Evolutionary conservation across 92 coral and sea anemone species (phyloP).

Genomic region (Plumapathes pennacea): DNA sequence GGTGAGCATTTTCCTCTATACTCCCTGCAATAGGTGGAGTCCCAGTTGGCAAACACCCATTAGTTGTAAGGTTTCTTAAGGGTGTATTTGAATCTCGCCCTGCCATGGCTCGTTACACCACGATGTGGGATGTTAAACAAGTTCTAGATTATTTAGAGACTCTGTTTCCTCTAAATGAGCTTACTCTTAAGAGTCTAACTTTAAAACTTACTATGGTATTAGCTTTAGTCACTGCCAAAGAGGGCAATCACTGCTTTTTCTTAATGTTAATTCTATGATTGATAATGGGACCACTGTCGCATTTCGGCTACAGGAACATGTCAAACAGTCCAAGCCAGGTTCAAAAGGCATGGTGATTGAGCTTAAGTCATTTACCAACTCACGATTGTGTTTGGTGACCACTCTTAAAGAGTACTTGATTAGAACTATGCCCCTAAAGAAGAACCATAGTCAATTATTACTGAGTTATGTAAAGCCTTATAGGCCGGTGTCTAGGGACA

Average conservation of each 20-base stretch:
- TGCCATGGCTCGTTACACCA: conserved; percentile 8
- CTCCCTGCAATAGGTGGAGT: conserved; percentile 4
- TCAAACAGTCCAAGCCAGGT: neutral
- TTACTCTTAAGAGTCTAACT: neutral
- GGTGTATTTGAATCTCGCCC: conserved; percentile 33
- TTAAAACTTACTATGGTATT: conserved; percentile 1
- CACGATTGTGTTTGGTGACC: neutral
- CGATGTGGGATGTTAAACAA: conserved; percentile 13
- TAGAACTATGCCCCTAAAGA: neutral
- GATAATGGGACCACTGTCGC: neutral
- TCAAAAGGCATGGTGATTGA: conserved; percentile 3
- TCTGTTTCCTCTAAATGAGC: conserved; percentile 3
- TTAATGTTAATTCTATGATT: neutral
- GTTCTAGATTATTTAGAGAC: conserved; percentile 15
- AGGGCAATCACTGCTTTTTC: neutral
- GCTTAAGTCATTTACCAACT: neutral
- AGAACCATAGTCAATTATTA: neutral
- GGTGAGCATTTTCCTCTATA: conserved; percentile 2
- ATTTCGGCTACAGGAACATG: neutral
- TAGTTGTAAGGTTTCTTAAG: conserved; percentile 19
- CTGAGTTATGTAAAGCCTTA: neutral
- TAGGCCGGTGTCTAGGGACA: conserved; percentile 5
- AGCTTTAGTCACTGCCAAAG: conserved; percentile 1
- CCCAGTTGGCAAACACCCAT: neutral
- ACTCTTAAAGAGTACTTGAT: neutral